A percentile compares a stretch with the other conserved stretches of the same genome.
Conservation (phyloP, 2,797 vertebrate genomes). For the Typhlichthys subterraneus region DNA sequence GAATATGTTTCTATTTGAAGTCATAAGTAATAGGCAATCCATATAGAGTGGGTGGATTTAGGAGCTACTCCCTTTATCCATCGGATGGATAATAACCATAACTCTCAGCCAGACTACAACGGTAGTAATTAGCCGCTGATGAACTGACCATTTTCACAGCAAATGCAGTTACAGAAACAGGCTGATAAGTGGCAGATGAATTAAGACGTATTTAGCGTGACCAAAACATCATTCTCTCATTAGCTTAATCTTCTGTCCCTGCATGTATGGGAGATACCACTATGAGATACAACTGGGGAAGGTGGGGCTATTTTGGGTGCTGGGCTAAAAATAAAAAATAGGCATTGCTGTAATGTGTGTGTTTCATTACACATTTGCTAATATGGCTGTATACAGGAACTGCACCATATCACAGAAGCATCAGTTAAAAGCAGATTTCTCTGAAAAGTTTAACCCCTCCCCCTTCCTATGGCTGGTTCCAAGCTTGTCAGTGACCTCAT, state of each 20-base stretch:
- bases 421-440: slow-evolving; percentile 2
- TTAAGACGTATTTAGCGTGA: slow-evolving; percentile 17
- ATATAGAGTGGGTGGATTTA: no score
- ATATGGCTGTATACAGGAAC: not conserved
- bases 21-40: no score
- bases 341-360: not conserved
- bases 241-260: slow-evolving; percentile 25
- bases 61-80: no score
- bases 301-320: not conserved
- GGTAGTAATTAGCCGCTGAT: not conserved
- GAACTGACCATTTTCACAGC: not conserved
- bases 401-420: not conserved
- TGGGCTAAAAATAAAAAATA: not conserved
- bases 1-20: no score
- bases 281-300: not conserved
- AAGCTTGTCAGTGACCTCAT: slow-evolving; percentile 44
- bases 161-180: slow-evolving; percentile 21
- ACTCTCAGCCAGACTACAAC: no score
- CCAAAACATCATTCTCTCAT: slow-evolving; percentile 19
- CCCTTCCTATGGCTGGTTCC: slow-evolving; percentile 13
- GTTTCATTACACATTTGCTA: not conserved
- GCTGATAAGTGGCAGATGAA: slow-evolving; percentile 15
- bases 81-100: no score
- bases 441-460: not conserved
- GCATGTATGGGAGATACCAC: slow-evolving; percentile 23